These are phyloP conservation scores for Orthonychiurus folsomi DNA, from an alignment of 2,888 invertebrate genomes.

Conservation along the genomic window DNA sequence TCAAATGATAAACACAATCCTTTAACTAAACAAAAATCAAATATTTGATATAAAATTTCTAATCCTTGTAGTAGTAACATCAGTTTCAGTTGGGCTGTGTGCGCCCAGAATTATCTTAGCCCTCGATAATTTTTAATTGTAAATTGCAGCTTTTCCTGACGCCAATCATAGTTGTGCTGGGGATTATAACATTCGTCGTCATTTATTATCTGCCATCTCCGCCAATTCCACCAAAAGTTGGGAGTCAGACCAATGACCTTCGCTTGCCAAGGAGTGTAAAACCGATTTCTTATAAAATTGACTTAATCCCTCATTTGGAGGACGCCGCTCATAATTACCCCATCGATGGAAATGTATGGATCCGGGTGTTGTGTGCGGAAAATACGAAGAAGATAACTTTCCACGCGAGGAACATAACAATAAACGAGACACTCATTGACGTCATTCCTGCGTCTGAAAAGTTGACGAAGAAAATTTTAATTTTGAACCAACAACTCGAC, in stretches of 20 bases:
- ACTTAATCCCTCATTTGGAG: not conserved
- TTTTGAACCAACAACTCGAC: not conserved
- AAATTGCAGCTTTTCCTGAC: not conserved
- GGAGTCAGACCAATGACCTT: not conserved
- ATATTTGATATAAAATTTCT: too few relatives aligned
- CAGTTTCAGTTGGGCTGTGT: too few relatives aligned
- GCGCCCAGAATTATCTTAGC: too few relatives aligned
- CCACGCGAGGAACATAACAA: not conserved
- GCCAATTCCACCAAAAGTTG: not conserved
- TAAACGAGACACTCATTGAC: not conserved
- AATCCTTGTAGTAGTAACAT: too few relatives aligned
- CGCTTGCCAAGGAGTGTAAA: not conserved
- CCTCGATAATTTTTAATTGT: too few relatives aligned
- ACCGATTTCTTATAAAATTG: not conserved
- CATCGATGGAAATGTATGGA: not conserved
- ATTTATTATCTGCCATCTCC: not conserved
- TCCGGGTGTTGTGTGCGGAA: not conserved
- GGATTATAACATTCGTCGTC: not conserved
- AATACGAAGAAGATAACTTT: not conserved
- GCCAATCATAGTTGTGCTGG: not conserved
- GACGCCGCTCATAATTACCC: not conserved
- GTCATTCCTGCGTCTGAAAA: not conserved
- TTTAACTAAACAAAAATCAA: too few relatives aligned
- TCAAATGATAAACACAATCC: too few relatives aligned
- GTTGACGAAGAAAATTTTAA: not conserved